Conservation (phyloP, 2,888 invertebrate genomes). For the Conus canariensis region DNA sequence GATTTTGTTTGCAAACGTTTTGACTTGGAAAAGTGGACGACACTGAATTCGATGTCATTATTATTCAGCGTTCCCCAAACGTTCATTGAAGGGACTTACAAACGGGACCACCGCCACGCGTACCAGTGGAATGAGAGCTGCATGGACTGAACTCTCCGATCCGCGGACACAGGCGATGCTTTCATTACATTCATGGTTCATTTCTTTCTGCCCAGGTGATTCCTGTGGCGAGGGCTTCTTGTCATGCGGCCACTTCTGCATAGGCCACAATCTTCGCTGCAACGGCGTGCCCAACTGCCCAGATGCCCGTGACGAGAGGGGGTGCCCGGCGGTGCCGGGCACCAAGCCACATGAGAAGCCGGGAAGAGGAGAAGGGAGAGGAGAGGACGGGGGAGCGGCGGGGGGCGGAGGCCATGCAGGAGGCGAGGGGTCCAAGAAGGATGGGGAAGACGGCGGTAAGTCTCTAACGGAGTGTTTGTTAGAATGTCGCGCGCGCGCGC, state of each 20-base stretch:
- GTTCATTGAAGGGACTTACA: too few relatives aligned
- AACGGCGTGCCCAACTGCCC: constrained; percentile 73
- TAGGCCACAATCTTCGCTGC: constrained; percentile 66
- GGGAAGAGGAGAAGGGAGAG: neutral
- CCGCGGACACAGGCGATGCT: too few relatives aligned
- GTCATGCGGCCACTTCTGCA: constrained; percentile 64
- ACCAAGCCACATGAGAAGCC: constrained; percentile 23
- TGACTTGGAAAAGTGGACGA: too few relatives aligned
- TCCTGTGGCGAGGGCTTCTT: constrained; percentile 51
- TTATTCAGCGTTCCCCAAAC: too few relatives aligned
- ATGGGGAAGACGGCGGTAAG: neutral
- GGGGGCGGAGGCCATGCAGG: neutral
- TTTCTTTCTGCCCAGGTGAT: constrained; percentile 9
- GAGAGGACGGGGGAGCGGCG: neutral
- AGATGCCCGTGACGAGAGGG: constrained; percentile 63
- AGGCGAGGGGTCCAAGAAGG: neutral
- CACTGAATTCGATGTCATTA: too few relatives aligned
- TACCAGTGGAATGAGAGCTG: too few relatives aligned
- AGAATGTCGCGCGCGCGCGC: too few relatives aligned
- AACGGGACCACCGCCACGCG: too few relatives aligned
- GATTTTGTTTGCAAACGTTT: too few relatives aligned
- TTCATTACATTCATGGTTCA: too few relatives aligned
- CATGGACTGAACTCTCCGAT: too few relatives aligned
- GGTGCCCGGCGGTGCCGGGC: constrained; percentile 47
- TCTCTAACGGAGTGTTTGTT: neutral